These are phyloP conservation scores for Platichthys flesus DNA, from an alignment of 2,113 vertebrate species.

Conservation along the genomic window DNA sequence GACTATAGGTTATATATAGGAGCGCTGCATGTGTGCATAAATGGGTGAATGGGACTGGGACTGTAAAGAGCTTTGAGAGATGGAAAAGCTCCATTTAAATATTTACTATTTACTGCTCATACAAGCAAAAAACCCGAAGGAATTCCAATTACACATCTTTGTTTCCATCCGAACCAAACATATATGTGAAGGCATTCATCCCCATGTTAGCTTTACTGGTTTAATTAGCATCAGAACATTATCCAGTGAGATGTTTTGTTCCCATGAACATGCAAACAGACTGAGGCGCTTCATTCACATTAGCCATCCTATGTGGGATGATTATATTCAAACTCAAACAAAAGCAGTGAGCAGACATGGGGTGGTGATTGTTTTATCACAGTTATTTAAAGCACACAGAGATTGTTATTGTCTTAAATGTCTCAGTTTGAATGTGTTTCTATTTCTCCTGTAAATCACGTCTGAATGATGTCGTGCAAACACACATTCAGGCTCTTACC, in stretches of 20 bases:
- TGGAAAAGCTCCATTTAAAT: too few species aligned
- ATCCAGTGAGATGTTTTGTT: background rate
- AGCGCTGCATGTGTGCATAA: too few species aligned
- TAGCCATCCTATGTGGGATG: background rate
- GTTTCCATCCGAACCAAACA: background rate
- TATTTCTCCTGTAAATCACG: background rate
- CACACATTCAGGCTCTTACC: background rate
- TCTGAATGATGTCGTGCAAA: background rate
- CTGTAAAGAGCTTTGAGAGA: too few species aligned
- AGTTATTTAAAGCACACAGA: background rate
- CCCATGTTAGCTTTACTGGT: background rate
- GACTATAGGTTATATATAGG: too few species aligned
- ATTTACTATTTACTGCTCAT: background rate
- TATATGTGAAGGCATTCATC: background rate
- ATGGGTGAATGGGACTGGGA: too few species aligned
- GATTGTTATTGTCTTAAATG: conserved; percentile 1
- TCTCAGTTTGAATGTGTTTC: background rate
- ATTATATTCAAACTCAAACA: conserved; percentile 6
- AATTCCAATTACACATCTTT: background rate
- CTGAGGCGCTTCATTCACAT: too few species aligned
- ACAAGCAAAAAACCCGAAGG: background rate
- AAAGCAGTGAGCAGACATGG: background rate
- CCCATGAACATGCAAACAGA: too few species aligned
- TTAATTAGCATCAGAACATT: conserved; percentile 18
- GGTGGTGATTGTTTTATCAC: conserved; percentile 23